Conservation (phyloP, 2,888 invertebrate genomes). For the Harpalus rubripes region DNA sequence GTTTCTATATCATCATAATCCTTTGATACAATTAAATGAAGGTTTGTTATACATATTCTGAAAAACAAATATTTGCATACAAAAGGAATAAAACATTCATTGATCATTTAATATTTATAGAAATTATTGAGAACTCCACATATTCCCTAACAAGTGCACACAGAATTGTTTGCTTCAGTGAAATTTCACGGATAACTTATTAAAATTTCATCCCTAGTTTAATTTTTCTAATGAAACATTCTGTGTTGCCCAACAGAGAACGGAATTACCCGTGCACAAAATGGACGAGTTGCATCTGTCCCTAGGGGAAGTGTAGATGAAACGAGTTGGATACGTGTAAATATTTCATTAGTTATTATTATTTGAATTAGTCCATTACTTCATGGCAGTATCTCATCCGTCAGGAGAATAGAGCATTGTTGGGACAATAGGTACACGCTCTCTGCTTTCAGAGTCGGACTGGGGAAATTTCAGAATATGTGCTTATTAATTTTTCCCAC, state of each 20-base stretch:
- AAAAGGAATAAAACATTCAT: constrained; percentile 15
- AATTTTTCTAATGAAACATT: constrained; percentile 61
- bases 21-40: neutral
- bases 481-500: neutral
- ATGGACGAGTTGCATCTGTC: constrained; percentile 36
- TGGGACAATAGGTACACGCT: neutral
- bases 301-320: neutral
- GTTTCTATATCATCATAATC: neutral
- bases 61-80: constrained; percentile 19
- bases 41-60: neutral
- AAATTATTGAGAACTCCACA: neutral
- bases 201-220: constrained; percentile 55
- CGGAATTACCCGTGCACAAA: constrained; percentile 16
- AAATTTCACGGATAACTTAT: constrained; percentile 47
- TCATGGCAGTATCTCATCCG: constrained; percentile 40
- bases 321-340: constrained; percentile 29
- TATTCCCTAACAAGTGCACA: neutral
- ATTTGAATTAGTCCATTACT: constrained; percentile 53
- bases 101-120: constrained; percentile 11
- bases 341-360: constrained; percentile 63
- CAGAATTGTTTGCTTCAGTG: neutral
- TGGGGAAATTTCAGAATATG: neutral
- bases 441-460: neutral
- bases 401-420: constrained; percentile 6
- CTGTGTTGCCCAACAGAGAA: neutral